A percentile compares a stretch with the other conserved stretches of the same genome.
Conservation (phyloP, 2,113 vertebrate genomes). For the Felis chaus region DNA sequence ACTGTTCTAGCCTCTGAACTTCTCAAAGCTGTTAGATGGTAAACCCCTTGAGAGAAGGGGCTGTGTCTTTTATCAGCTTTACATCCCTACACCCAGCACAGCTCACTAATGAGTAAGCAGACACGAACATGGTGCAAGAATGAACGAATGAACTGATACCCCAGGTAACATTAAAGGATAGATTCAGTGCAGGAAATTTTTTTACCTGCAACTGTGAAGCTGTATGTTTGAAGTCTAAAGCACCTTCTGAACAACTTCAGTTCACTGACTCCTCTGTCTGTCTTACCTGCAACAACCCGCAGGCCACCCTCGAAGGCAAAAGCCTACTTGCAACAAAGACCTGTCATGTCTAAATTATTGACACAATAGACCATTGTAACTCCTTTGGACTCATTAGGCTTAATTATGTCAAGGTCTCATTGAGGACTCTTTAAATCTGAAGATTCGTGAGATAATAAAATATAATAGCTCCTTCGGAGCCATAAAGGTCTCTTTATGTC, state of each 20-base stretch:
- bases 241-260: background rate
- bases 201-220: background rate
- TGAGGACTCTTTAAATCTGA: constrained; percentile 84
- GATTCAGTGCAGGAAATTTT: background rate
- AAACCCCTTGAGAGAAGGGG: background rate
- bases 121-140: background rate
- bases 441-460: constrained; percentile 84
- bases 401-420: constrained; percentile 83
- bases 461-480: constrained; percentile 79
- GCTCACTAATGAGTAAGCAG: background rate
- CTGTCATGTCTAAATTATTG: constrained; percentile 83
- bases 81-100: accelerated
- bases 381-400: constrained; percentile 81
- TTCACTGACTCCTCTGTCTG: background rate
- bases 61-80: background rate
- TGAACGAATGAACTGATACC: background rate
- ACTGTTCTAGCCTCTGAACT: background rate
- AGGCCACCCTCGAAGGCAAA: constrained; percentile 49
- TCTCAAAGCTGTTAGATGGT: background rate
- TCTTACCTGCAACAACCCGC: background rate
- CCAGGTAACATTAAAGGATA: background rate
- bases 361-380: constrained; percentile 79
- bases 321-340: constrained; percentile 64
- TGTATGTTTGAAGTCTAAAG: background rate
- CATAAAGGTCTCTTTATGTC: constrained; percentile 84